Evolutionary conservation across 37 sponge, comb jelly and placozoan species (phyloP), one percentile per base, ranked within the genome.

Genomic region (Petrosia ficiformis): DNA sequence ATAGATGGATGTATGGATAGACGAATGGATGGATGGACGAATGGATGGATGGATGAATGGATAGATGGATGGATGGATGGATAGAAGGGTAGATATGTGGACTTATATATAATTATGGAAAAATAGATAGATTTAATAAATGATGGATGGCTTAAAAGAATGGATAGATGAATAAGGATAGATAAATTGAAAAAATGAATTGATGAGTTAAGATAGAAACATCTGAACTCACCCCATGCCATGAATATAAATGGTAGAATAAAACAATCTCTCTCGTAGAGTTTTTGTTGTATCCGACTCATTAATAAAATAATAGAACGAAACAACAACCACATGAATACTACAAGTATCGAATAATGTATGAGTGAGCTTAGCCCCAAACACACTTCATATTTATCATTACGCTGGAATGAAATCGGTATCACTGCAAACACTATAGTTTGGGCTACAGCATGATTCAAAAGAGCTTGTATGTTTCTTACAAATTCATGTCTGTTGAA

Each of bases 241-340:
- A 73, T 21, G 1, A 68, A 37, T 1, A 60, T 38, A 22, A 81
- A 72, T 21, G 82, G 82, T 52, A 35, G 24, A 1, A 81, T 60
- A 11, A 81, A 65, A 66, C 82, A 81, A 25, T 44, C 44, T 4
- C 65, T 60, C 67, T 81, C 82, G 60, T 71, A 81, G 57, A 59
- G 64, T 32, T 64, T 24, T 16, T 63, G 42, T 8, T 48, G 41
- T 48, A 65, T 72, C 34, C 64, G 61, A 52, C 42, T 65, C 26
- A 81, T 2, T 22, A 25, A 36, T 10, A 42, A 40, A 32, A 81
- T n/a, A 32, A 81, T 37, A 1, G 74, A 67, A 31, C 66, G 44
- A 30, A 65, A 65, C 1, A 39, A 48, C 48, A 81, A 38, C 74
- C 74, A 73, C n/a, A 32, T 25, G 54, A 67, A 63, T n/a, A 67